Evolutionary conservation across 2,113 vertebrate species (phyloP).

Genomic region (Megaceryle torquata): DNA sequence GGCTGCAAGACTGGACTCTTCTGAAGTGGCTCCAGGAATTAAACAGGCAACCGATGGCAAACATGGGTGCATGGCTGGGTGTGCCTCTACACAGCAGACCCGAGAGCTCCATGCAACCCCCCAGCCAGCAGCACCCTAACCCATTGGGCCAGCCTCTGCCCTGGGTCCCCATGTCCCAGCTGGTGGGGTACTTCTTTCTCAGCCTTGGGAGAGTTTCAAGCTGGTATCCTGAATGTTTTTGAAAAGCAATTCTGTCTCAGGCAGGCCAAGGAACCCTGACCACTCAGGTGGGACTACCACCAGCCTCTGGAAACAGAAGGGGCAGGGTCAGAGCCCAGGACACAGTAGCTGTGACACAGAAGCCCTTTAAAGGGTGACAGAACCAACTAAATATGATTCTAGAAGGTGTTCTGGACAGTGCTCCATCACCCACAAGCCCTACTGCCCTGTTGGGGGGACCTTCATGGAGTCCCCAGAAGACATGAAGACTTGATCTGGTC

Average conservation of each 20-base stretch:
- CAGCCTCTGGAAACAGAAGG: background rate
- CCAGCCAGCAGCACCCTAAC: background rate
- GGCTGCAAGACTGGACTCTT: background rate
- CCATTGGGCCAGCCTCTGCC: background rate
- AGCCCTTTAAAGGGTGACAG: background rate
- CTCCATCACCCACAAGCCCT: background rate
- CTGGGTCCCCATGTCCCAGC: rapidly evolving
- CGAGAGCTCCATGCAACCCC: background rate
- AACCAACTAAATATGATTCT: background rate
- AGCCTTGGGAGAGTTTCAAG: background rate
- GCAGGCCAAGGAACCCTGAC: background rate
- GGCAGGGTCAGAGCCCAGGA: background rate
- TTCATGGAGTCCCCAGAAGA: background rate
- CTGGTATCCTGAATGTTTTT: background rate
- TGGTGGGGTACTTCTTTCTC: background rate
- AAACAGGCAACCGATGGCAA: background rate
- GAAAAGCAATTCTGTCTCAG: background rate
- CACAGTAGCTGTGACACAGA: background rate
- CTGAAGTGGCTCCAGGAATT: background rate
- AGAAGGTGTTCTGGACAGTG: background rate
- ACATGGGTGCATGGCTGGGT: rapidly evolving
- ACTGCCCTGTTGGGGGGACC: rapidly evolving
- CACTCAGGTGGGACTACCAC: background rate
- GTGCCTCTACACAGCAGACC: background rate
- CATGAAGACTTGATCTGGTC: background rate